Percentiles rank a stretch among this genome's conserved stretches.
phyloP scores from a whole-genome alignment of 2,888 invertebrate species.

The Belgica antarctica region DNA sequence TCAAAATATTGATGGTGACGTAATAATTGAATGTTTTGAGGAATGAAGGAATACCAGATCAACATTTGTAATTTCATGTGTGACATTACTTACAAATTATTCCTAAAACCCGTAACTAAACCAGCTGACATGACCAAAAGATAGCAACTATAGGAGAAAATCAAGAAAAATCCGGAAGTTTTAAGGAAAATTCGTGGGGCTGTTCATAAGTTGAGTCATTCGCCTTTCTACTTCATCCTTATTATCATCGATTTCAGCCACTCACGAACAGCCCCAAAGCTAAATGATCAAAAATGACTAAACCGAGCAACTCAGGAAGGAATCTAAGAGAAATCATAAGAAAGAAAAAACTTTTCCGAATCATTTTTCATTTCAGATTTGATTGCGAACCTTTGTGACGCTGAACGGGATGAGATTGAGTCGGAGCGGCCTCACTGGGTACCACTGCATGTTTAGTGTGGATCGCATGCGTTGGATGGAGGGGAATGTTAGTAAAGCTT shows the following conservation, averaged over 20 bases:
- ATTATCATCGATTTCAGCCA: too few species aligned
- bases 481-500: conserved; percentile 8
- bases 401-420: not conserved
- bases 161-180: not conserved
- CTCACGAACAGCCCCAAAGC: too few species aligned
- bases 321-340: not conserved
- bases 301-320: not conserved
- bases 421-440: conserved; percentile 5
- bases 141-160: too few species aligned
- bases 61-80: too few species aligned
- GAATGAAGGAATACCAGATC: too few species aligned
- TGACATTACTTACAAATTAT: too few species aligned
- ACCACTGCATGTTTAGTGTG: not conserved
- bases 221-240: too few species aligned
- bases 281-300: not conserved
- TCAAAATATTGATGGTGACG: too few species aligned
- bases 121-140: too few species aligned
- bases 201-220: too few species aligned
- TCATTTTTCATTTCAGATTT: conserved; percentile 10
- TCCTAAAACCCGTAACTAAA: too few species aligned
- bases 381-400: not conserved
- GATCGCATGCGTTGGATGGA: not conserved
- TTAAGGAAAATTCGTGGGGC: not conserved
- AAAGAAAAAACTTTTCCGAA: conserved; percentile 17
- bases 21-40: too few species aligned